Percentiles rank a stretch among this genome's conserved stretches.
Evolutionary conservation across 2,113 vertebrate species (phyloP).

Genomic region (Stomatorhinus ivindoensis): DNA sequence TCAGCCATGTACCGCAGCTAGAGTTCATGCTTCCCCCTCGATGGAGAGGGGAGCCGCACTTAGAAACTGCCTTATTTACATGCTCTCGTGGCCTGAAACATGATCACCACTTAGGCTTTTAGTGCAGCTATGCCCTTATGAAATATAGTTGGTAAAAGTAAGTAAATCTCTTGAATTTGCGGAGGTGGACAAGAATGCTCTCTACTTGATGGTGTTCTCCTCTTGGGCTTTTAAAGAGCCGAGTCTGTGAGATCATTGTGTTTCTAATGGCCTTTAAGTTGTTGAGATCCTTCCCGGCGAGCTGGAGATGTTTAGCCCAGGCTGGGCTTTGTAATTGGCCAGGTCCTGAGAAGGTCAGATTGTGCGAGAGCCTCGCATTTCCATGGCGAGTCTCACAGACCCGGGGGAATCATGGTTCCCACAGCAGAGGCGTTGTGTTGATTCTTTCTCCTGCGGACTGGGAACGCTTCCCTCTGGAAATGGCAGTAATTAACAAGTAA

Average conservation of each 20-base stretch:
- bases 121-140: not conserved
- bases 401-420: slow-evolving; percentile 12
- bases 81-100: not conserved
- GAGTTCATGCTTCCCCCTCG: not conserved
- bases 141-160: not conserved
- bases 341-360: slow-evolving; percentile 23
- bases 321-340: not conserved
- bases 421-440: not conserved
- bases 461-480: not conserved
- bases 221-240: slow-evolving; percentile 13
- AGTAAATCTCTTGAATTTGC: slow-evolving; percentile 8
- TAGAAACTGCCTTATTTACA: too few species aligned
- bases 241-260: slow-evolving; percentile 28
- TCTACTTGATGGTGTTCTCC: slow-evolving; percentile 8
- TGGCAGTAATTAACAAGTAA: too few species aligned
- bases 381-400: not conserved
- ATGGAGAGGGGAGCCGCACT: too few species aligned
- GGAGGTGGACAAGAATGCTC: slow-evolving; percentile 18
- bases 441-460: not conserved
- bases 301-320: not conserved
- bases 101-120: not conserved
- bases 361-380: slow-evolving; percentile 2
- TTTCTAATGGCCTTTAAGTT: slow-evolving; percentile 12
- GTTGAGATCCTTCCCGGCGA: slow-evolving; percentile 6
- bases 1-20: not conserved